These are phyloP conservation scores for Gobio gobio DNA, from an alignment of 2,113 vertebrate species.

Conservation along the genomic window DNA sequence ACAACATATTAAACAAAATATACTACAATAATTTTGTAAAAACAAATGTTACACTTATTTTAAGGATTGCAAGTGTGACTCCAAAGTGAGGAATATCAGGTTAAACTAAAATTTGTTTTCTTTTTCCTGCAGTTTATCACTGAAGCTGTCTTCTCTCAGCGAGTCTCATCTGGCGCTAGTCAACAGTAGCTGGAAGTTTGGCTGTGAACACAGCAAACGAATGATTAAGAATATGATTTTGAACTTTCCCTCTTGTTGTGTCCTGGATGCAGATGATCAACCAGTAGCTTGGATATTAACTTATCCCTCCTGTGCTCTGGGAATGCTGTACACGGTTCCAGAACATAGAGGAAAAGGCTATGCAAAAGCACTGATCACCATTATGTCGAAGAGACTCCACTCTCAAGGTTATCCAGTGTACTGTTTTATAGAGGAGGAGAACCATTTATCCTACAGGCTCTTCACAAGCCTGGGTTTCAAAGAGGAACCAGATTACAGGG, in stretches of 20 bases:
- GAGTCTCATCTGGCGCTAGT: slow-evolving; percentile 68
- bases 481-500: slow-evolving; percentile 65
- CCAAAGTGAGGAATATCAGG: neutral
- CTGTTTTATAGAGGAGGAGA: slow-evolving; percentile 72
- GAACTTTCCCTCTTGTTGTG: slow-evolving; percentile 69
- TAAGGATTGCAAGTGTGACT: neutral
- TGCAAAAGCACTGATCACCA: slow-evolving; percentile 67
- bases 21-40: neutral
- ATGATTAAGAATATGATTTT: slow-evolving; percentile 63
- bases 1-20: neutral
- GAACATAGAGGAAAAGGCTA: slow-evolving; percentile 73
- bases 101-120: neutral
- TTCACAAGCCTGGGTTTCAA: slow-evolving; percentile 72
- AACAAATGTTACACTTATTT: neutral
- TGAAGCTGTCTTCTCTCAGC: slow-evolving; percentile 62
- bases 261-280: slow-evolving; percentile 61
- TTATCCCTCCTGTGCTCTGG: slow-evolving; percentile 60
- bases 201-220: slow-evolving; percentile 6
- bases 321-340: slow-evolving; percentile 66
- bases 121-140: slow-evolving; percentile 41
- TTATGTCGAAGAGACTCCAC: slow-evolving; percentile 65
- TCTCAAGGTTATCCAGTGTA: slow-evolving; percentile 67
- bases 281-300: slow-evolving; percentile 72
- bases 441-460: slow-evolving; percentile 67
- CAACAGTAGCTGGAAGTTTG: slow-evolving; percentile 69